phyloP scores from a whole-genome alignment of 2,113 vertebrate species.

The Maccullochella peelii region DNA sequence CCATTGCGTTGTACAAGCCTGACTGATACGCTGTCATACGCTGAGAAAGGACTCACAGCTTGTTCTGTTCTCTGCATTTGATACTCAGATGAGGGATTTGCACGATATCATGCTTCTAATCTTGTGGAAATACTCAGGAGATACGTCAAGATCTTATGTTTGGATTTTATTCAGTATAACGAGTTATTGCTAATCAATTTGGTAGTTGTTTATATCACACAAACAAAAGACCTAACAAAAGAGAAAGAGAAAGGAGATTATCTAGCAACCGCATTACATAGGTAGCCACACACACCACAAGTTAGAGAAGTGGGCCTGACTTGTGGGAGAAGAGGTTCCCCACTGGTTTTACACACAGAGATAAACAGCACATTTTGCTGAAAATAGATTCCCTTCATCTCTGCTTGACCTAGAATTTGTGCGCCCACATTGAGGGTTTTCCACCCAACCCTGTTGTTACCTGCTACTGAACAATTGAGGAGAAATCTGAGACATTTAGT shows the following conservation, averaged over 20 bases:
- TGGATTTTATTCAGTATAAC: not conserved
- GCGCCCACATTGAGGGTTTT: slow-evolving; percentile 66
- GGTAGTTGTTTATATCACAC: not conserved
- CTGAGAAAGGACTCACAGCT: slow-evolving; percentile 11
- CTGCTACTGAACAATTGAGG: slow-evolving; percentile 67
- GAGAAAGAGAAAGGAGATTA: slow-evolving; percentile 48
- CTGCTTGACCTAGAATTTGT: slow-evolving; percentile 69
- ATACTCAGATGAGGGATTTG: slow-evolving; percentile 3
- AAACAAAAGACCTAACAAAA: not conserved
- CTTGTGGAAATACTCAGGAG: not conserved
- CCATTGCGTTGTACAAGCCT: slow-evolving; percentile 51
- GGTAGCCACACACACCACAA: slow-evolving; percentile 70
- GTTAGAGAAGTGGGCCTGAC: slow-evolving; percentile 72
- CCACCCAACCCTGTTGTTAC: slow-evolving; percentile 71
- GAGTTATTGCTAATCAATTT: slow-evolving; percentile 4
- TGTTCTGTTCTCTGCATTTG: slow-evolving; percentile 7
- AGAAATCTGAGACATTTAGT: slow-evolving; percentile 53
- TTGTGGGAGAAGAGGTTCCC: slow-evolving; percentile 73
- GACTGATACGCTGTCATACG: slow-evolving; percentile 34
- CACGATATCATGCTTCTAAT: slow-evolving; percentile 1
- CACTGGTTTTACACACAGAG: slow-evolving; percentile 63
- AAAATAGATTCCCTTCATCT: slow-evolving; percentile 78
- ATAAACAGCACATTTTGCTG: slow-evolving; percentile 72
- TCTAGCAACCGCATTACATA: slow-evolving; percentile 54
- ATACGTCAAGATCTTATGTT: not conserved